Evolutionary conservation across 2,113 vertebrate genomes (phyloP), one percentile per base, ranked within the genome.

Genomic region (Hemiscyllium ocellatum): DNA sequence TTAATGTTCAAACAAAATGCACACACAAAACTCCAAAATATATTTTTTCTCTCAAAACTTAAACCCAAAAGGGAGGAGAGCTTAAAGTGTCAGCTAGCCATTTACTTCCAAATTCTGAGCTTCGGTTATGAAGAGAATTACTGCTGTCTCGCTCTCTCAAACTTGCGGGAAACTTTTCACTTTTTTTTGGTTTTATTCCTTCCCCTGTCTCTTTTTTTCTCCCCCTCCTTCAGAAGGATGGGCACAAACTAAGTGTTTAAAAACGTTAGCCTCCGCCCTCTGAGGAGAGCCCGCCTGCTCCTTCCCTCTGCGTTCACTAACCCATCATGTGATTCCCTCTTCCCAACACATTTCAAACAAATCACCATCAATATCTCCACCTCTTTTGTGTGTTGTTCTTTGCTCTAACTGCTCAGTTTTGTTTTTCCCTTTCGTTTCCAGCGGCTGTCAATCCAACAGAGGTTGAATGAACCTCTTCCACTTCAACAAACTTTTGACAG

Each of bases 251-350:
- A 29, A 89, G 86, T 56, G 86, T 89, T 56, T 33, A 33, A 61
- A 89, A 89, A 26, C 33, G 56, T n/a, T 13, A 65, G 56, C 87
- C 87, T 65, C 87, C 87, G 87, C 87, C 87, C 87, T 91, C 87
- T 20, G 56, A 91, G 87, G 87, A 91, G 87, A 17, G 33, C 61
- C 87, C 87, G 87, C 87, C 47, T 24, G 86, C 86, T 76, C 29
- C 72, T 26, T 56, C 50, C 52, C 86, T 26, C 50, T 5, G 26
- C 52, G 15, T 65, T 33, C 26, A 65, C 29, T 76, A 76, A 76
- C 29, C 29, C 87, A 47, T 89, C 86, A 89, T 89, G 86, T 89
- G 86, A 89, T 50, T 72, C 85, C 42, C 42, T 47, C 20, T 22
- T 47, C 20, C 42, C 85, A 26, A 22, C 47, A n/a, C 76, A n/a